These are phyloP conservation scores for Nowickia ferox DNA, from an alignment of 2,888 invertebrate genomes.

Conservation along the genomic window DNA sequence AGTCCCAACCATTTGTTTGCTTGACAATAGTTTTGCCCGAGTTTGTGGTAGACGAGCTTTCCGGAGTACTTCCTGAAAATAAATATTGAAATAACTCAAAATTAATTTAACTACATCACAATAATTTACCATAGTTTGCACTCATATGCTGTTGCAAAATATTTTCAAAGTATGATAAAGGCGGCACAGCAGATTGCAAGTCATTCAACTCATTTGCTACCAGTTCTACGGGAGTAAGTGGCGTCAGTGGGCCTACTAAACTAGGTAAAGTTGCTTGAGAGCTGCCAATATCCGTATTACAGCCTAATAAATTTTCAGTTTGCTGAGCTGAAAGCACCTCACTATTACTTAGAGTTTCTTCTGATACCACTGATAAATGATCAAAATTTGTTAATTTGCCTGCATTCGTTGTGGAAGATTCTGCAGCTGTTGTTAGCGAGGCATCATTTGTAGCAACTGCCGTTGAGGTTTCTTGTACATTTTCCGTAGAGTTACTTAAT, in stretches of 20 bases:
- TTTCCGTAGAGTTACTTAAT: conserved; percentile 72
- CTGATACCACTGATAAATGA: conserved; percentile 90
- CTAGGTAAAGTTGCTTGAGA: conserved; percentile 78
- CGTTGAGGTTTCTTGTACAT: conserved; percentile 34
- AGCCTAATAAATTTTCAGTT: conserved; percentile 75
- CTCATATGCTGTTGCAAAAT: conserved; percentile 80
- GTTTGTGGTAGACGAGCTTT: conserved; percentile 78
- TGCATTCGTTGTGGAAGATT: conserved; percentile 54
- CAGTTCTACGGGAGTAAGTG: conserved; percentile 80
- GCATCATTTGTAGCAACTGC: conserved; percentile 11
- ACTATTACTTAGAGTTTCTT: conserved; percentile 85
- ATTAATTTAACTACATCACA: not conserved
- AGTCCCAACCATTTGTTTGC: conserved; percentile 83
- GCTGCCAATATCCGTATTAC: conserved; percentile 75
- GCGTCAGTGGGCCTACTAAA: conserved; percentile 78
- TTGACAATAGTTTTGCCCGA: conserved; percentile 76
- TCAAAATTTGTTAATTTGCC: conserved; percentile 84
- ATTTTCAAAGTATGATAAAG: conserved; percentile 83
- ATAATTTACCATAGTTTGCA: conserved; percentile 76
- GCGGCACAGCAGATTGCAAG: conserved; percentile 81
- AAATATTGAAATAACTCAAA: too few species aligned
- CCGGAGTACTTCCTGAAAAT: conserved; percentile 76
- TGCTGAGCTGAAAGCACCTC: conserved; percentile 76
- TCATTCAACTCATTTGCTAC: conserved; percentile 80
- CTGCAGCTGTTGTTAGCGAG: conserved; percentile 20